Evolutionary conservation across 2,113 vertebrate genomes (phyloP).

Genomic region (Marmota flaviventris): DNA sequence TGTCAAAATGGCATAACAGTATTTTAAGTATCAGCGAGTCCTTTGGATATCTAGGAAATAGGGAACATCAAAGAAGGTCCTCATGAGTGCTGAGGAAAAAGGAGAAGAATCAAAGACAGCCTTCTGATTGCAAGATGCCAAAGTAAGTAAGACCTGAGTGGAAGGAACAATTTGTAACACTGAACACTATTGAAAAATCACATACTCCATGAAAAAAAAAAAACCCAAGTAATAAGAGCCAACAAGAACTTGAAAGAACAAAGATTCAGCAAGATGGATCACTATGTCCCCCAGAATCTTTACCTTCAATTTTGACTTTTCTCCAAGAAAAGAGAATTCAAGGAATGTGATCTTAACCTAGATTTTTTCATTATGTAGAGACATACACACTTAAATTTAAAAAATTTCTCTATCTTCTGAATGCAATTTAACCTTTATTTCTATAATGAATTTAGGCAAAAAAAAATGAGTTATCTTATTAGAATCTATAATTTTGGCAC

Average conservation of each 20-base stretch:
- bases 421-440: conserved; percentile 23
- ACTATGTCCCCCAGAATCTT: not conserved
- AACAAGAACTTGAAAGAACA: not conserved
- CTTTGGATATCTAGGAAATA: conserved; percentile 12
- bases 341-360: not conserved
- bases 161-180: not conserved
- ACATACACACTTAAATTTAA: not conserved
- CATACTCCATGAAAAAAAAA: not conserved
- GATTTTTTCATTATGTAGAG: not conserved
- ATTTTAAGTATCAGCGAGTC: not conserved
- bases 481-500: not conserved
- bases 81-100: not conserved
- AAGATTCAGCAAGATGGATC: not conserved
- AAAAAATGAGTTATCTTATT: not conserved
- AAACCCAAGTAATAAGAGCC: not conserved
- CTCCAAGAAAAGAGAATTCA: not conserved
- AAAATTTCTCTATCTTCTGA: not conserved
- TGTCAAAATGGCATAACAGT: not conserved
- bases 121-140: not conserved
- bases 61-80: not conserved
- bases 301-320: not conserved
- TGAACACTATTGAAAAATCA: not conserved
- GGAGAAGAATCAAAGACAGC: not conserved
- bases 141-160: not conserved
- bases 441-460: not conserved